These are phyloP conservation scores for Boleophthalmus pectinirostris DNA, from an alignment of 2,113 vertebrate genomes.

Conservation along the genomic window DNA sequence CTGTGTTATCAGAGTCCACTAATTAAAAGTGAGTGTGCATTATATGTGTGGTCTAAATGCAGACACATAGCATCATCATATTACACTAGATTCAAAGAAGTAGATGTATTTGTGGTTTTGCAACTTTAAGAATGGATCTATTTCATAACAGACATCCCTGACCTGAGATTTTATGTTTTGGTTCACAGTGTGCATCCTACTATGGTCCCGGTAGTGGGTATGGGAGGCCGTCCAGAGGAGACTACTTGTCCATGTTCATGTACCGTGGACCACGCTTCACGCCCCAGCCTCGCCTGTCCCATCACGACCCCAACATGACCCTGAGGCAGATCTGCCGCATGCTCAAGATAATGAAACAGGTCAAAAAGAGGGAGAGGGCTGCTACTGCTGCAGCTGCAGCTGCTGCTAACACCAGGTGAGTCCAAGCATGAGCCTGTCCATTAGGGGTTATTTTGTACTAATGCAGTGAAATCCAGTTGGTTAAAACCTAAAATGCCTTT, in stretches of 20 bases:
- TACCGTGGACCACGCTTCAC: conserved; percentile 61
- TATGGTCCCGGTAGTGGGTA: conserved; percentile 63
- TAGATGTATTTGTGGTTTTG: neutral
- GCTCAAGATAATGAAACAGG: conserved; percentile 75
- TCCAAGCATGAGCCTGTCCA: neutral
- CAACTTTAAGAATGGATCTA: neutral
- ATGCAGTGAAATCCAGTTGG: too few species aligned
- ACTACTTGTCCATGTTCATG: conserved; percentile 66
- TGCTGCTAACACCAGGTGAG: conserved; percentile 56
- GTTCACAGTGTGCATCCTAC: conserved; percentile 76
- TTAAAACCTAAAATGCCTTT: too few species aligned
- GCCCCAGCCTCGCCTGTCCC: conserved; percentile 64
- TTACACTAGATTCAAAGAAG: neutral
- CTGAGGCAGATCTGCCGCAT: conserved; percentile 76
- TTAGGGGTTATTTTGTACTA: too few species aligned
- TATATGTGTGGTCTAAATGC: neutral
- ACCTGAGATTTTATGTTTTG: neutral
- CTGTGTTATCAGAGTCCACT: conserved; percentile 7
- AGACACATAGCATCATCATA: conserved; percentile 3
- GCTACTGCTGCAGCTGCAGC: neutral
- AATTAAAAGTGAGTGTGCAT: conserved; percentile 36
- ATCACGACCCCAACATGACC: conserved; percentile 72
- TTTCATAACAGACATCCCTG: neutral
- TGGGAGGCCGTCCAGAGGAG: conserved; percentile 44
- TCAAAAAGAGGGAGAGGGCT: conserved; percentile 67